Evolutionary conservation across 1,140 invertebrate genomes (phyloP), one percentile per base, ranked within the genome.

Genomic region (Lucilia sericata): DNA sequence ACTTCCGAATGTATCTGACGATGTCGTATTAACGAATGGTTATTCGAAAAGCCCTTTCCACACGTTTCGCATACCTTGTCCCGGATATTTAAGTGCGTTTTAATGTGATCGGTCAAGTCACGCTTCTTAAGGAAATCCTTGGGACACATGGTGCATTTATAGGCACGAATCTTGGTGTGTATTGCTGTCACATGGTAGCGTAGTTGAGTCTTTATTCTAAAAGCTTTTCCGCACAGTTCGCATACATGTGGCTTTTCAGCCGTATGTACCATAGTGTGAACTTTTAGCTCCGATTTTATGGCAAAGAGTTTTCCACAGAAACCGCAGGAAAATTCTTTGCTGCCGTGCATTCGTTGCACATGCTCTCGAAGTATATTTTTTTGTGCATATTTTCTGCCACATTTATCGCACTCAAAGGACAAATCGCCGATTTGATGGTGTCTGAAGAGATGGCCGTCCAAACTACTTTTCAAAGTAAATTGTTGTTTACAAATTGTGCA

Each of bases 81-180:
- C 1, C 89, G 85, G 49, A 90, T 90, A 21, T 90, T 90, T 7
- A 90, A 82, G 74, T 90, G 89, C 7, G 87, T 84, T 51, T 90
- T 90, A 13, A 90, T 87, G 74, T 90, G 89, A 34, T 90, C 89
- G 3, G 86, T 84, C 9, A 89, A 74, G 85, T 89, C 70, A 2
- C 88, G 87, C 19, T 88, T 88, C 17, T 87, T 90, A 2, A 86
- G 12, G 47, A 90, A 90, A 47, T 90, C 89, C 78, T 90, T 90
- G 9, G 89, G 88, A 19, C 89, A 90, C 88, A 90, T 88, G 9
- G 86, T 87, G 49, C 89, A 90, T 78, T 90, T 90, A 75, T 88
- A 90, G 19, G 88, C 88, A 60, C 89, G 82, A 2, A 88, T 85
- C 30, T 88, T 88, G 7, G 86, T 88, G 83, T 90, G 89, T 60